These are phyloP conservation scores for Celastrina argiolus DNA, from an alignment of 2,888 invertebrate genomes.

Conservation along the genomic window DNA sequence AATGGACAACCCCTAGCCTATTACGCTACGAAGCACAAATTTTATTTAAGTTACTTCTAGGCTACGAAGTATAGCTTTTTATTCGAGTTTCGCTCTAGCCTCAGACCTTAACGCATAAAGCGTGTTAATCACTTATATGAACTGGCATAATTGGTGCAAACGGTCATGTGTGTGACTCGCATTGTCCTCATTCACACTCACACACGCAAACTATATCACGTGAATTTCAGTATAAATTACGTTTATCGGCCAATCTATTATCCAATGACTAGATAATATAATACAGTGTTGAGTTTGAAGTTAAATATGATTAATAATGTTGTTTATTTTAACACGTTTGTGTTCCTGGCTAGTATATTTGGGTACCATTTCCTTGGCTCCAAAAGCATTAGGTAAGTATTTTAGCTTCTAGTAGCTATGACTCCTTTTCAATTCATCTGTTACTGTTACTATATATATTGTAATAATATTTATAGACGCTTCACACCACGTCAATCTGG, in stretches of 20 bases:
- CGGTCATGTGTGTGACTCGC: neutral
- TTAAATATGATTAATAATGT: neutral
- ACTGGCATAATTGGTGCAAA: constrained; percentile 6
- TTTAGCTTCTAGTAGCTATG: too few species aligned
- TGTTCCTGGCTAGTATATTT: neutral
- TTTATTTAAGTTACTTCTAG: too few species aligned
- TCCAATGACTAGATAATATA: neutral
- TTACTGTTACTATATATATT: too few species aligned
- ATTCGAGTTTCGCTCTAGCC: neutral
- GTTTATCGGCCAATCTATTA: constrained; percentile 22
- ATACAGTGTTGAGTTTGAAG: neutral
- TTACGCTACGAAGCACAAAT: too few species aligned
- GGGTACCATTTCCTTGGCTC: neutral
- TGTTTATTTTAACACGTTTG: neutral
- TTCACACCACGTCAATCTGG: too few species aligned
- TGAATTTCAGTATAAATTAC: constrained; percentile 27
- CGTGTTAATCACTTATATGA: neutral
- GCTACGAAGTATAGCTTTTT: neutral
- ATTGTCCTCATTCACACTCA: neutral
- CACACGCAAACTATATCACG: neutral
- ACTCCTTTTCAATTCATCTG: too few species aligned
- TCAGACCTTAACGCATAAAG: neutral
- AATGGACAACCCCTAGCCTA: too few species aligned
- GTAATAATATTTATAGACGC: too few species aligned
- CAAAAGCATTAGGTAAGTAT: neutral